Evolutionary conservation across 2,113 vertebrate species (phyloP), one percentile per base, ranked within the genome.

Genomic region (Gobiocypris rarus): DNA sequence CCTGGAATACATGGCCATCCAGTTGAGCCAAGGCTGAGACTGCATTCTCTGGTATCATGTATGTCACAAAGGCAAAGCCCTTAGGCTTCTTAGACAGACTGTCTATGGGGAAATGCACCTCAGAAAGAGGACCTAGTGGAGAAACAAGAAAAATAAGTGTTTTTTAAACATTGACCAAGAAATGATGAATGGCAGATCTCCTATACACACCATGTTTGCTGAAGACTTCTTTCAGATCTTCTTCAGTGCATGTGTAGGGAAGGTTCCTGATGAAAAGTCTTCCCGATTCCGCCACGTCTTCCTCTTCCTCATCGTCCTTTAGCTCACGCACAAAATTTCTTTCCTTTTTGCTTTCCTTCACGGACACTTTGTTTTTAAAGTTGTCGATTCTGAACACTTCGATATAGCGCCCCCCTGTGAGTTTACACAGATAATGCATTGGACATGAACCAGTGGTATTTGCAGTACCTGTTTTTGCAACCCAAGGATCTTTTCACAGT

Each of bases 1-100:
- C 98, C 96, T 99, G 98, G 93, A 99, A 99, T 79, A 99, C 92
- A 38, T 96, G 96, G 19, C 98, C 97, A 0, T 99, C 98, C 65
- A 99, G 88, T 59, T 96, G 94, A 0, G 95, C 90, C 0, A 97
- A 94, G 79, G 98, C 97, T 31, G 93, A 93, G 83, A 99, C 96
- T 0, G 97, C 97, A 0, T 99, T 96, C 91, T 99, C 97, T 0
- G 97, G 96, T 24, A 99, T 96, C 95, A 99, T 96, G 90, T 96
- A 99, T 8, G 96, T 96, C 82, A 99, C 4, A 8, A 99, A 99
- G 31, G 97, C 97, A 78, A 98, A 99, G 9, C 98, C 98, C 88
- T 99, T 99, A n/a, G 97, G 94, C 26, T 93, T 97, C 94, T 97
- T 99, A 87, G 96, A 98, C 83, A 98, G 90, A 45, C 86, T 94